Evolutionary conservation across 1,140 invertebrate species (phyloP).

Genomic region (Mactra quadrangularis): DNA sequence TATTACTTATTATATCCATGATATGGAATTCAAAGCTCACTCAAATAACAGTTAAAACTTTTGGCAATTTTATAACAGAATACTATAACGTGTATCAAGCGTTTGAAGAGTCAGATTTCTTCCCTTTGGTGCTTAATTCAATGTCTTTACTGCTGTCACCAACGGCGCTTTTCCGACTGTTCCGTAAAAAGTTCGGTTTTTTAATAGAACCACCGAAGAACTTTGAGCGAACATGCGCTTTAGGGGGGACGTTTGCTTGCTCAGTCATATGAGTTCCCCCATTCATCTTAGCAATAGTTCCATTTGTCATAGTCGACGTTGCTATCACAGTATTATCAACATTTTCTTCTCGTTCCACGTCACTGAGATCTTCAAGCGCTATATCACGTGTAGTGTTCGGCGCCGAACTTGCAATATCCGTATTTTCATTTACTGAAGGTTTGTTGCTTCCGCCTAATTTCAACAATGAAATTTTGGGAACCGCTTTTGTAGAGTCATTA

Average conservation of each 20-base stretch:
- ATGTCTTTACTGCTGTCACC: conserved; percentile 11
- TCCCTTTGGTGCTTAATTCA: too few relatives aligned
- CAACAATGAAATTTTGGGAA: conserved; percentile 17
- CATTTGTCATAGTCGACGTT: neutral
- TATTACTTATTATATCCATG: too few relatives aligned
- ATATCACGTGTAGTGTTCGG: conserved; percentile 44
- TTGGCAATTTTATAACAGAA: too few relatives aligned
- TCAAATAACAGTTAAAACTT: too few relatives aligned
- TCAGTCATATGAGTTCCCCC: neutral
- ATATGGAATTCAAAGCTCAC: too few relatives aligned
- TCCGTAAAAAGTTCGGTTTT: conserved; percentile 4
- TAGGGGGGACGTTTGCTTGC: neutral
- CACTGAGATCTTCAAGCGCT: conserved; percentile 34
- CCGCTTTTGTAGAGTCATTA: neutral
- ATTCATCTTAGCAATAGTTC: neutral
- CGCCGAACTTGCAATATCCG: neutral
- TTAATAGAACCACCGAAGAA: conserved; percentile 22
- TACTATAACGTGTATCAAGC: too few relatives aligned
- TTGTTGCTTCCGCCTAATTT: conserved; percentile 24
- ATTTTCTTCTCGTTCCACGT: neutral
- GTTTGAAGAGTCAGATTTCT: too few relatives aligned
- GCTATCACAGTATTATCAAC: conserved; percentile 32
- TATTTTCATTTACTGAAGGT: neutral
- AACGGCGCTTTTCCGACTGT: too few relatives aligned
- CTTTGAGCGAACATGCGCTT: conserved; percentile 19